A percentile compares a stretch with the other conserved stretches of the same genome.
Conservation (phyloP, 1,140 invertebrate genomes). For the Antheraea pernyi region DNA sequence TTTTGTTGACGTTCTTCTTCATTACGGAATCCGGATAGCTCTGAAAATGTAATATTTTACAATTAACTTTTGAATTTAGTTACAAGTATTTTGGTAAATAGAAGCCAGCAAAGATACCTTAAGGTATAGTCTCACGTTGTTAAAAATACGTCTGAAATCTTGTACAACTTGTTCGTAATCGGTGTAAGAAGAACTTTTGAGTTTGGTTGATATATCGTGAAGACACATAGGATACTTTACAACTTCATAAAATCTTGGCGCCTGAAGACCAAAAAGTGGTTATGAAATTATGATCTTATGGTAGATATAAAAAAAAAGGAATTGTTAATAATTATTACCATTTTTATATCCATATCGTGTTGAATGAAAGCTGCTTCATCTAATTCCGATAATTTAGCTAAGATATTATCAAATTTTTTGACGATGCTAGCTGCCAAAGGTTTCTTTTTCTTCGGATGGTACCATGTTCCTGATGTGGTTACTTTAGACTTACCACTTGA, state of each 20-base stretch:
- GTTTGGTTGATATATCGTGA: constrained; percentile 67
- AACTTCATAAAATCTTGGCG: constrained; percentile 74
- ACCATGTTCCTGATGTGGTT: constrained; percentile 62
- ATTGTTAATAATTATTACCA: constrained; percentile 40
- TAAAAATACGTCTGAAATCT: constrained; percentile 73
- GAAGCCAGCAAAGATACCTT: constrained; percentile 46
- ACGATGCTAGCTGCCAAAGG: constrained; percentile 49
- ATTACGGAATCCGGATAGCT: constrained; percentile 64
- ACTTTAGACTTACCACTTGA: constrained; percentile 49
- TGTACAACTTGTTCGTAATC: constrained; percentile 72
- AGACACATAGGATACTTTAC: constrained; percentile 76
- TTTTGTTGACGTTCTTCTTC: constrained; percentile 69
- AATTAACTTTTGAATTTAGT: background rate
- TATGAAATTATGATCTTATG: background rate
- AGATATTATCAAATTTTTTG: constrained; percentile 62
- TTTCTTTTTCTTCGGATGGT: constrained; percentile 74
- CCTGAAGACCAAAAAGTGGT: constrained; percentile 8
- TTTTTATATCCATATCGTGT: constrained; percentile 73
- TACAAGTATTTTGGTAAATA: background rate
- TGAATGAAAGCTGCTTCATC: constrained; percentile 64
- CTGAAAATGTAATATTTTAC: constrained; percentile 30
- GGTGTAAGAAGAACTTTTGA: constrained; percentile 66
- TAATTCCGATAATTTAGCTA: constrained; percentile 49
- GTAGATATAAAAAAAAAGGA: background rate
- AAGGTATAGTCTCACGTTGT: constrained; percentile 70